Base-by-base conservation (phyloP, 2,888 invertebrate genomes). In the Phragmatobia fuliginosa region DNA sequence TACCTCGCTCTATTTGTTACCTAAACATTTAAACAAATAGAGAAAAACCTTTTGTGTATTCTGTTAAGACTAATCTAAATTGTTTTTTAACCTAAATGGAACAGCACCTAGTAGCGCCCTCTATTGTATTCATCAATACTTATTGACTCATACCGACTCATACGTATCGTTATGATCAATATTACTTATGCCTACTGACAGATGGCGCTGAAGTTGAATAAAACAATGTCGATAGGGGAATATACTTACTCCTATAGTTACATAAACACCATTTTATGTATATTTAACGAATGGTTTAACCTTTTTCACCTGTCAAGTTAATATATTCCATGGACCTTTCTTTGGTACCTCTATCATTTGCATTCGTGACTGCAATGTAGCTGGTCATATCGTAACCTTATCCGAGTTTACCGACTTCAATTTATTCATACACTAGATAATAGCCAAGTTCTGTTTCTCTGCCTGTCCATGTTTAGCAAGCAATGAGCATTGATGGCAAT, bases 401-500 rank as follows among this genome's bases (percentile, higher is more conserved):
- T 56, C 16, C 56, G 16, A 56, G 71, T 73, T 72, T 73, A 74
- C 70, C 82, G 76, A 84, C 80, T 87, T 81, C 81, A 87, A 87
- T 85, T 84, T 89, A 89, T 89, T 87, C 85, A 88, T 84, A 86
- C 83, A 82, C 85, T 81, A 83, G 85, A 86, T 86, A 87, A 83
- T 82, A 81, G 84, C 82, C 85, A 78, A 82, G 84, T 84, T 84
- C 75, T 80, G 82, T 79, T 85, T 79, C 71, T 79, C 70, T 71
- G 74, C 59, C 76, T 74, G 84, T 82, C 85, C 85, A 83, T 84
- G 85, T 86, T 85, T 80, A 85, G 86, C 79, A 76, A 70, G 82
- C 76, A 79, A 75, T 78, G 71, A 78, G 79, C 78, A 80, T 78
- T 84, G 92, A 93, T 93, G 89, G 85, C 88, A 88, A 92, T 92